Conservation (phyloP, 2,888 invertebrate species). For the Lasioglossum oenotherae region DNA sequence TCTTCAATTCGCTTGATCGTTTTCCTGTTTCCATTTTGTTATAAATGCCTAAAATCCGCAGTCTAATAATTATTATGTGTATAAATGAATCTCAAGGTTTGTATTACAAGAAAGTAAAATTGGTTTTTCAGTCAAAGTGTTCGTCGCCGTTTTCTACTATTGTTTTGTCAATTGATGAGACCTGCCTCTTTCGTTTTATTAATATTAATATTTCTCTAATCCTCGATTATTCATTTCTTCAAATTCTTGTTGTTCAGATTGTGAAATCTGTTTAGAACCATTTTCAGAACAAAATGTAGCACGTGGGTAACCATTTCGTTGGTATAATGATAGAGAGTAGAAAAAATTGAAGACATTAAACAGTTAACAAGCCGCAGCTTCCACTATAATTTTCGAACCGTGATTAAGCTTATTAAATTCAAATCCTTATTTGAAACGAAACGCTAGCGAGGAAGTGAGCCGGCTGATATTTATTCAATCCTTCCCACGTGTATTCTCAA, state of each 20-base stretch:
- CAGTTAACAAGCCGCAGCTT: background rate
- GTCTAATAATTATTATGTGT: background rate
- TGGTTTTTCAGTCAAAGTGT: background rate
- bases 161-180: background rate
- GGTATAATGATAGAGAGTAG: background rate
- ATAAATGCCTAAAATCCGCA: no score
- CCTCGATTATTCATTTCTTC: background rate
- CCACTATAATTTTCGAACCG: background rate
- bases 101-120: background rate
- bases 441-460: background rate
- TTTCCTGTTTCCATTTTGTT: no score
- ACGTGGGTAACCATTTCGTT: background rate
- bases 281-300: background rate
- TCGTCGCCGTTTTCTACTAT: background rate
- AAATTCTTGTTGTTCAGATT: background rate
- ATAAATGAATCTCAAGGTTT: background rate
- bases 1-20: background rate
- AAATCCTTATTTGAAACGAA: background rate
- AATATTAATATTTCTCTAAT: background rate
- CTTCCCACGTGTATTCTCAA: conserved; percentile 22
- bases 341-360: background rate
- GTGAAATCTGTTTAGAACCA: no score
- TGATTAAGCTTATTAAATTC: background rate
- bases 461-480: conserved; percentile 42
- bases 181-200: background rate